Conservation (phyloP, 2,797 vertebrate genomes). For the Oryzias sinensis region DNA sequence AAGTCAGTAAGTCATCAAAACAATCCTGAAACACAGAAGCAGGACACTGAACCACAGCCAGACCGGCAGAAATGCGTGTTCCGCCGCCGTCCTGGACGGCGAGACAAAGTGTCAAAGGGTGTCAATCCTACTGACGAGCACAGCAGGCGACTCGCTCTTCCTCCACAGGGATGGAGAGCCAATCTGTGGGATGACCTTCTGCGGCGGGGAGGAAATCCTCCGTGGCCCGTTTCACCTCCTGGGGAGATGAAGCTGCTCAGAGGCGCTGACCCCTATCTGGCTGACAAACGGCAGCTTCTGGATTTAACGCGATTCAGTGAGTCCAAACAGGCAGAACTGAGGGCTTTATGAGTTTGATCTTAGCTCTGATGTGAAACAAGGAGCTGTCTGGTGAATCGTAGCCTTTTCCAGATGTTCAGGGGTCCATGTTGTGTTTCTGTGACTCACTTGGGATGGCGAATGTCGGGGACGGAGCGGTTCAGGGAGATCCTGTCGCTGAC, state of each 20-base stretch:
- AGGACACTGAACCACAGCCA: too few species aligned
- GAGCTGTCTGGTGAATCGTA: too few species aligned
- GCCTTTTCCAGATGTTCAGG: too few species aligned
- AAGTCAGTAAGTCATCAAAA: too few species aligned
- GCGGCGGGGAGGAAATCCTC: constrained; percentile 38
- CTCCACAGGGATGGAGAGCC: constrained; percentile 49
- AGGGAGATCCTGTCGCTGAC: constrained; percentile 94
- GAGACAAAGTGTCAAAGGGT: constrained; percentile 21
- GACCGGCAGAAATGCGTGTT: too few species aligned
- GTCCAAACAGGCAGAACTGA: too few species aligned
- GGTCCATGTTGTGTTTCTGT: too few species aligned
- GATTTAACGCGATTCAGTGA: too few species aligned
- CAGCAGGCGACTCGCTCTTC: constrained; percentile 49
- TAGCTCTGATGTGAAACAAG: too few species aligned
- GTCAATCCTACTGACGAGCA: constrained; percentile 29
- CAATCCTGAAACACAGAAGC: too few species aligned
- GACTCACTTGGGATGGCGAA: constrained; percentile 92
- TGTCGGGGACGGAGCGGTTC: constrained; percentile 93
- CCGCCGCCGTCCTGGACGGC: not conserved
- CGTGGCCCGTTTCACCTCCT: constrained; percentile 17
- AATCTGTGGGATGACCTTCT: constrained; percentile 51
- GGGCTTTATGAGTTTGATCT: too few species aligned
- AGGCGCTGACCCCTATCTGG: constrained; percentile 6
- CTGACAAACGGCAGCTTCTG: constrained; percentile 3
- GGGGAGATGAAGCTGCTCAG: constrained; percentile 26